Percentiles rank a stretch among this genome's conserved stretches.
Evolutionary conservation across 2,113 vertebrate genomes (phyloP).

Genomic region (Cisticola juncidis): DNA sequence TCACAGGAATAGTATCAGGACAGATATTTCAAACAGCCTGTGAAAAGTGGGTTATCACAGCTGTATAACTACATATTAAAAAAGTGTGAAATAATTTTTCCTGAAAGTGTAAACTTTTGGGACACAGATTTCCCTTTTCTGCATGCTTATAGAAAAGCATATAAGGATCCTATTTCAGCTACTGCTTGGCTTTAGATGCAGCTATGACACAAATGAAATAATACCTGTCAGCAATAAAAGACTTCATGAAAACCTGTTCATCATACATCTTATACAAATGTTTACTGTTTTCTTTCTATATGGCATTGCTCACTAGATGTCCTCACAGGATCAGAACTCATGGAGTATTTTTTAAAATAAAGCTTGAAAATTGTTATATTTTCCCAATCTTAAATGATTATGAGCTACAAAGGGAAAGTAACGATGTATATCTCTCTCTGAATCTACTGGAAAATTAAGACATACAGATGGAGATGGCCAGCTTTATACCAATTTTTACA

Average conservation of each 20-base stretch:
- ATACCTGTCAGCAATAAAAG: neutral
- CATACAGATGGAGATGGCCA: neutral
- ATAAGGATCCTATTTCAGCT: neutral
- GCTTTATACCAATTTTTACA: neutral
- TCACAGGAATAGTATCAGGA: neutral
- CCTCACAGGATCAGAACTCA: conserved; percentile 51
- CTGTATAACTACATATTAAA: neutral
- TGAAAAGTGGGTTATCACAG: neutral
- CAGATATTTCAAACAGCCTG: neutral
- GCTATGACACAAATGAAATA: neutral
- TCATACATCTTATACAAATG: neutral
- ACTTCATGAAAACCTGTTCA: neutral
- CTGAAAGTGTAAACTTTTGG: neutral
- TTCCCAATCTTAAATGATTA: neutral
- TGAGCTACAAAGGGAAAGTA: neutral
- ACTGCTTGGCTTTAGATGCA: neutral
- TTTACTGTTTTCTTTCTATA: neutral
- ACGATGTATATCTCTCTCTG: neutral
- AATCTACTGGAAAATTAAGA: neutral
- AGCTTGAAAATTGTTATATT: neutral
- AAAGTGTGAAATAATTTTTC: neutral
- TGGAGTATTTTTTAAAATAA: neutral
- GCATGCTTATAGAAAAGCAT: neutral
- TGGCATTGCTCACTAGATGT: conserved; percentile 52
- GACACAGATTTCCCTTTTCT: neutral